Evolutionary conservation across 2,113 vertebrate species (phyloP).

Genomic region (Sigmodon hispidus): DNA sequence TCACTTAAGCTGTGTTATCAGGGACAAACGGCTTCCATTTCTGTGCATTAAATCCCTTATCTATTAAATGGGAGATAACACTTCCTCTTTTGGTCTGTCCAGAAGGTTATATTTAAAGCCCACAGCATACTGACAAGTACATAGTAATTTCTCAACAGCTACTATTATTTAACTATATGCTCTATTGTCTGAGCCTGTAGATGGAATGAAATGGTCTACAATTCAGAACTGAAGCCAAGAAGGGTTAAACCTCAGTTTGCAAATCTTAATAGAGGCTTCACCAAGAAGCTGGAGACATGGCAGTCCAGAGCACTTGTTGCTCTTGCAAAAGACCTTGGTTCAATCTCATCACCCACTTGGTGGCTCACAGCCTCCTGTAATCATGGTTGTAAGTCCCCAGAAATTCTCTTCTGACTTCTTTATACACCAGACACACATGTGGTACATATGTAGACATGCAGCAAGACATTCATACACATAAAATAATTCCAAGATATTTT

Average conservation of each 20-base stretch:
- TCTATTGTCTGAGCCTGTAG: conserved; percentile 12
- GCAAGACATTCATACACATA: background rate
- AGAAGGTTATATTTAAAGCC: conserved; percentile 40
- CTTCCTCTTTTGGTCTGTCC: background rate
- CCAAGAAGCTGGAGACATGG: background rate
- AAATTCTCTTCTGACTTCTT: background rate
- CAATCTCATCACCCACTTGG: background rate
- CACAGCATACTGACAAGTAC: background rate
- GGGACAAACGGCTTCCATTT: conserved; percentile 40
- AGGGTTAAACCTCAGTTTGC: conserved; percentile 28
- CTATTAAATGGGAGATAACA: conserved; percentile 28
- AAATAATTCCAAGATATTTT: background rate
- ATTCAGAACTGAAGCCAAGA: conserved; percentile 39
- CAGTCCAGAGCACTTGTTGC: background rate
- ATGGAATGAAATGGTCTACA: background rate
- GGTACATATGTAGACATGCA: too few relatives aligned
- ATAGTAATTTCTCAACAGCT: background rate
- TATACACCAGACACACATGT: background rate
- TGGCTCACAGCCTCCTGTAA: background rate
- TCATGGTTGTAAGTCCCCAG: background rate
- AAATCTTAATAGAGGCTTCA: conserved; percentile 23
- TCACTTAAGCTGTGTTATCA: background rate
- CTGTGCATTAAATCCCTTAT: conserved; percentile 38
- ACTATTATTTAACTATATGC: conserved; percentile 50
- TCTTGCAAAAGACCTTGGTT: background rate